Evolutionary conservation across 2,113 vertebrate genomes (phyloP), one percentile per base, ranked within the genome.

Genomic region (Columba janthina): DNA sequence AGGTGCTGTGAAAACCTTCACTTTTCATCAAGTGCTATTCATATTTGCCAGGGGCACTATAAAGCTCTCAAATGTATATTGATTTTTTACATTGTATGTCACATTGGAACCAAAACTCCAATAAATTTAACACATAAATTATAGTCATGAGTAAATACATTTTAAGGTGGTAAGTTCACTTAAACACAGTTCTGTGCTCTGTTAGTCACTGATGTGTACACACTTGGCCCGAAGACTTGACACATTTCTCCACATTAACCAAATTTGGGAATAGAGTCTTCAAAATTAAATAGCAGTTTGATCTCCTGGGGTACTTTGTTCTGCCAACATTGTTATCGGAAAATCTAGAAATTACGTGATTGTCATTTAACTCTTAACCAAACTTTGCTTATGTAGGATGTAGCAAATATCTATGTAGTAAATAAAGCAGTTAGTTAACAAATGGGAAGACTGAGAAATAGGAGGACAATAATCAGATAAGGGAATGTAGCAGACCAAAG

Each of bases 41-140:
- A 95, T 88, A 74, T 90, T 96, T 96, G 81, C 95, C 91, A 96
- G 93, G 80, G 89, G 81, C 96, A 81, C 88, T 94, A 73, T 96
- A 97, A 97, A 97, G 83, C 94, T 95, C 93, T 96, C 96, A 96
- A 96, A 97, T 95, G 93, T 92, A 84, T 91, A 82, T 97, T 89
- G 96, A 88, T 96, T 96, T 96, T 95, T 95, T 90, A 78, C 81
- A 94, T 95, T 95, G 79, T 96, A 7, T 81, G 32, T 92, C 87
- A 92, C 77, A 60, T 53, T 92, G 94, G 84, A 97, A 96, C 93
- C 84, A 95, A 96, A 96, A 94, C 77, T 96, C 79, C 72, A 96
- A 96, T 97, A 86, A 94, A 69, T 96, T 96, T 93, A 96, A 97
- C 94, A 93, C 92, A 53, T 90, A 97, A 97, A 97, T 97, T 97